Evolutionary conservation across 2,888 invertebrate genomes (phyloP), one percentile per base, ranked within the genome.

Genomic region (Amphipoea oculea): DNA sequence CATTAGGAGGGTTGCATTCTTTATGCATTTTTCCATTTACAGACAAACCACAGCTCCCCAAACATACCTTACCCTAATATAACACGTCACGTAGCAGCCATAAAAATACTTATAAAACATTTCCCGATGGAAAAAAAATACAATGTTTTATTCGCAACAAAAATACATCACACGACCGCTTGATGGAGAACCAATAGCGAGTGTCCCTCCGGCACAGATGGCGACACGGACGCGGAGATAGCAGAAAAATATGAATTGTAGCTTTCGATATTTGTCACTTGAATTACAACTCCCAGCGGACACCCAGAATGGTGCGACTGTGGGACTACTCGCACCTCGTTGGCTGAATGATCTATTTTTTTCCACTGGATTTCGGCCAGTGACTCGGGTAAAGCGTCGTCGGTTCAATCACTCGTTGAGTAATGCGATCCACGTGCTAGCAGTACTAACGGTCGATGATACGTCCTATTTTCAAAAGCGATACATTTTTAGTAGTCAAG

Each of bases 261-360:
- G 95, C 95, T 91, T 96, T 96, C 96, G 97, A 97, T 97, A 97
- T 97, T 97, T 97, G 97, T 97, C 97, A 97, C 96, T 96, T 96
- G 96, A 97, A 95, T 96, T 97, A 97, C 95, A 95, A 95, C 95
- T 95, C 97, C 96, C 97, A 93, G 90, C 94, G 96, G 97, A 93
- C 92, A 90, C 90, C 93, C 93, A 93, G 92, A 93, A 93, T 93
- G 94, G 92, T 90, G 92, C 92, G 93, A 94, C 93, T 93, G 92
- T 90, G 92, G 92, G 93, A 93, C 93, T 93, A 94, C 93, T 96
- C 94, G 92, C 96, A 96, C 96, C 95, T 96, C 96, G 96, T 96
- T 96, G 93, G 91, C 91, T 89, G 90, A 90, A 92, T 95, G 94
- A 96, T 96, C 93, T 94, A 95, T 95, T 95, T 96, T 94, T 88